Evolutionary conservation across 1,140 invertebrate species (phyloP).

Genomic region (Brachionus paranguensis): DNA sequence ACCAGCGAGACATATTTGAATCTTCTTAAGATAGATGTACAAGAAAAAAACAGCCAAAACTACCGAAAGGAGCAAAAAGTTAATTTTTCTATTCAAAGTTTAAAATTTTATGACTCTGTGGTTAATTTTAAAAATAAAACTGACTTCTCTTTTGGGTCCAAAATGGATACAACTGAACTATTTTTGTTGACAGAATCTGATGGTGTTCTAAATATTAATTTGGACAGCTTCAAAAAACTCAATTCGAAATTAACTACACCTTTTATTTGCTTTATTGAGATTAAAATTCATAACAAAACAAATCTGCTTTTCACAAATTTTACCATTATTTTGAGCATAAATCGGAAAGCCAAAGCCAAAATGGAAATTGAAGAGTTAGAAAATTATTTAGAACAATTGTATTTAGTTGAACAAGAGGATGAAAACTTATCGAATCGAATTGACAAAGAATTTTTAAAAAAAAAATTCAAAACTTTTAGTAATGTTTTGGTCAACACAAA

Average conservation of each 20-base stretch:
- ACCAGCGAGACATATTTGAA: neutral
- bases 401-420: neutral
- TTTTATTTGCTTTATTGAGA: neutral
- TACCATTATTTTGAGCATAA: neutral
- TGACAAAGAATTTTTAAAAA: neutral
- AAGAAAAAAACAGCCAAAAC: neutral
- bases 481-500: neutral
- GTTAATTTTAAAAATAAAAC: neutral
- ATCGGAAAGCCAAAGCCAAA: neutral
- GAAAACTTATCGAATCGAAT: neutral
- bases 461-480: constrained; percentile 4
- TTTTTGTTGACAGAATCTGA: neutral
- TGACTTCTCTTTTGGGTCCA: neutral
- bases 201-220: neutral
- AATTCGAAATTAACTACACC: neutral
- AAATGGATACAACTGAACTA: neutral
- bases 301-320: neutral
- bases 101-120: neutral
- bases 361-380: neutral
- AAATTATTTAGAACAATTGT: neutral
- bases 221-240: neutral
- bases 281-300: neutral
- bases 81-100: neutral
- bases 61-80: neutral
- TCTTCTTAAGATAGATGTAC: neutral